Percentiles rank a stretch among this genome's conserved stretches.
Conservation (phyloP, 2,797 vertebrate species). For the Gambusia yucatana region DNA sequence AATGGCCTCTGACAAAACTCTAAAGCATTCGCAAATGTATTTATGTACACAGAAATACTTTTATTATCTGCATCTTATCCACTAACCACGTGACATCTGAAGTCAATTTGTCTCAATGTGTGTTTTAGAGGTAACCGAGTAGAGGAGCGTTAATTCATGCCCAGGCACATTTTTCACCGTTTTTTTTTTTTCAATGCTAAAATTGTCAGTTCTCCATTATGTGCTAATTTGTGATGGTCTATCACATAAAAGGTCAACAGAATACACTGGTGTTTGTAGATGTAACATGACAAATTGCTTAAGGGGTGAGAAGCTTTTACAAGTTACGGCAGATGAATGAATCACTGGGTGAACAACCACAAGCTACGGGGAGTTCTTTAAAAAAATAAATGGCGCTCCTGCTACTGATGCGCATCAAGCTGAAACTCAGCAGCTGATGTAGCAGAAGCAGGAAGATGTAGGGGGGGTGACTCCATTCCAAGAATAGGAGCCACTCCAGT, state of each 20-base stretch:
- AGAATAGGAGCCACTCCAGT: slow-evolving; percentile 60
- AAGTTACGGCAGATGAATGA: slow-evolving; percentile 22
- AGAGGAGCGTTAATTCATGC: not conserved
- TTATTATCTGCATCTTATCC: not conserved
- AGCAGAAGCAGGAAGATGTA: slow-evolving; percentile 45
- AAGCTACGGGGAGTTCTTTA: slow-evolving; percentile 34
- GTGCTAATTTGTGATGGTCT: not conserved
- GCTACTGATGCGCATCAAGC: slow-evolving; percentile 42
- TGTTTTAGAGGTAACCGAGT: not conserved
- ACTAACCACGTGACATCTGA: not conserved
- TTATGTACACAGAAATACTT: not conserved
- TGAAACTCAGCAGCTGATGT: slow-evolving; percentile 38
- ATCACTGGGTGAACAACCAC: slow-evolving; percentile 48
- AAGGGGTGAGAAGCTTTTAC: not conserved
- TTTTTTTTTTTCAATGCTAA: not conserved
- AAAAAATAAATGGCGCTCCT: slow-evolving; percentile 30
- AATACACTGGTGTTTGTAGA: too few relatives aligned
- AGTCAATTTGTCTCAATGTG: not conserved
- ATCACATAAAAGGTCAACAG: not conserved
- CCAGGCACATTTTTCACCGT: not conserved
- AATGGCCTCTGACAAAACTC: too few relatives aligned
- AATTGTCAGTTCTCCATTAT: not conserved
- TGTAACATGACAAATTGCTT: not conserved
- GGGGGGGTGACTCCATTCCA: slow-evolving; percentile 58
- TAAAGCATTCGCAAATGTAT: not conserved